These are phyloP conservation scores for Acipenser ruthenus DNA, from an alignment of 2,797 vertebrate genomes.

Conservation along the genomic window DNA sequence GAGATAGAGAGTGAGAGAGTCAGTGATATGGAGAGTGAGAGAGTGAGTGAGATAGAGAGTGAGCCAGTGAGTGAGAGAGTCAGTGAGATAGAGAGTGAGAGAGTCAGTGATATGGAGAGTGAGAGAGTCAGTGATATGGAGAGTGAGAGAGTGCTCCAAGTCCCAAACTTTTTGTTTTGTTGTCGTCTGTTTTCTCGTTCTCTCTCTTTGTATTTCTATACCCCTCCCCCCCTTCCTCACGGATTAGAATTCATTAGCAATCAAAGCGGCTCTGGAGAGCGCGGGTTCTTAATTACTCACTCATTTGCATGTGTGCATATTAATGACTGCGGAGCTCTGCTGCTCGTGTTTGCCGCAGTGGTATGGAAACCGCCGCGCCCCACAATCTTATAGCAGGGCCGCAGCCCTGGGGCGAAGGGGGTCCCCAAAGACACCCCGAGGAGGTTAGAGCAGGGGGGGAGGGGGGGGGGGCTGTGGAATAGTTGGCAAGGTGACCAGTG, in stretches of 20 bases:
- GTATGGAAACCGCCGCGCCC: slow-evolving; percentile 69
- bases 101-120: neutral
- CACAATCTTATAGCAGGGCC: slow-evolving; percentile 56
- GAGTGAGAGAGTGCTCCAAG: slow-evolving; percentile 21
- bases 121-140: neutral
- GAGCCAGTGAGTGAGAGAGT: neutral
- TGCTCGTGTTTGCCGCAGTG: slow-evolving; percentile 68
- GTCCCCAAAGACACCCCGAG: slow-evolving; percentile 38
- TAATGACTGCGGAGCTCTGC: slow-evolving; percentile 82
- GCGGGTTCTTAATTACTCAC: slow-evolving; percentile 83
- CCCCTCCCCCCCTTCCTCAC: slow-evolving; percentile 67
- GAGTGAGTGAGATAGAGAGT: slow-evolving; percentile 7
- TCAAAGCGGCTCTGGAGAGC: slow-evolving; percentile 78
- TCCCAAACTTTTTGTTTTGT: slow-evolving; percentile 40
- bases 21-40: neutral
- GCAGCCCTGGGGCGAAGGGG: slow-evolving; percentile 54
- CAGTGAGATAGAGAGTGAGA: slow-evolving; percentile 12
- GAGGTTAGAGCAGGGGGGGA: slow-evolving; percentile 8
- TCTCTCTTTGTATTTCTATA: slow-evolving; percentile 52
- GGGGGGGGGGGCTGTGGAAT: too few species aligned
- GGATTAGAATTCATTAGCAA: slow-evolving; percentile 82
- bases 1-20: neutral
- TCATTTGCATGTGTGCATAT: slow-evolving; percentile 97
- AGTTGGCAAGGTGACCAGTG: too few species aligned
- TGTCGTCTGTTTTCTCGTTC: slow-evolving; percentile 56